A percentile compares a stretch with the other conserved stretches of the same genome.
These are phyloP conservation scores for Dynastes maya DNA, from an alignment of 2,888 invertebrate species.

Conservation along the genomic window DNA sequence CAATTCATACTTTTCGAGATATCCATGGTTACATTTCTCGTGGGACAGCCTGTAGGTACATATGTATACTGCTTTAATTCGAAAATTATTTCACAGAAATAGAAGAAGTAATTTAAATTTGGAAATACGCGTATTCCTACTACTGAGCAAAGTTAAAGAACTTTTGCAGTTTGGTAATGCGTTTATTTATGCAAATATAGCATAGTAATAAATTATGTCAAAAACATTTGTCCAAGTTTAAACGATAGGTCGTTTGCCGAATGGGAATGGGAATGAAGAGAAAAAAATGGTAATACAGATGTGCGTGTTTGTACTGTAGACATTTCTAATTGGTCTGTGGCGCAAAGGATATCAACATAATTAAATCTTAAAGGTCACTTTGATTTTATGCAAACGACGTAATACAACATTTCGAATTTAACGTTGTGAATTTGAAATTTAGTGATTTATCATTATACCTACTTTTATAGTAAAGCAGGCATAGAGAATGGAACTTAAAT, in stretches of 20 bases:
- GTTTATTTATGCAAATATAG: not conserved
- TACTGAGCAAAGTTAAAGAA: no score
- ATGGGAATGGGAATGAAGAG: not conserved
- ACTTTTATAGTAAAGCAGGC: constrained; percentile 23
- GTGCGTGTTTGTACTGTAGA: constrained; percentile 1
- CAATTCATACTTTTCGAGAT: no score
- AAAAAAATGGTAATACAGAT: constrained; percentile 30
- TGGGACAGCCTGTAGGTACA: no score
- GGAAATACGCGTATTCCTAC: no score
- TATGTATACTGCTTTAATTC: no score
- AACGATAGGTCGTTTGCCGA: not conserved
- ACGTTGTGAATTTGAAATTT: constrained; percentile 25
- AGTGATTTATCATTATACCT: constrained; percentile 26
- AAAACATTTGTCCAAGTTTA: constrained; percentile 7
- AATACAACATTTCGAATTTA: constrained; percentile 36
- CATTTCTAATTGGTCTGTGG: constrained; percentile 18
- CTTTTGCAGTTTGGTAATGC: no score
- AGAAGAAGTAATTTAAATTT: no score
- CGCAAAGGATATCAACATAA: constrained; percentile 39
- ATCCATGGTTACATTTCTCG: no score
- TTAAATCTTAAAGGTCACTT: constrained; percentile 39
- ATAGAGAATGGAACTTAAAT: constrained; percentile 29
- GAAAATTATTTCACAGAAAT: no score
- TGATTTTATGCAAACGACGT: constrained; percentile 40
- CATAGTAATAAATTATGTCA: constrained; percentile 21